A percentile compares a stretch with the other conserved stretches of the same genome.
phyloP scores from a whole-genome alignment of 2,113 vertebrate genomes.

The Lipophrys pholis region DNA sequence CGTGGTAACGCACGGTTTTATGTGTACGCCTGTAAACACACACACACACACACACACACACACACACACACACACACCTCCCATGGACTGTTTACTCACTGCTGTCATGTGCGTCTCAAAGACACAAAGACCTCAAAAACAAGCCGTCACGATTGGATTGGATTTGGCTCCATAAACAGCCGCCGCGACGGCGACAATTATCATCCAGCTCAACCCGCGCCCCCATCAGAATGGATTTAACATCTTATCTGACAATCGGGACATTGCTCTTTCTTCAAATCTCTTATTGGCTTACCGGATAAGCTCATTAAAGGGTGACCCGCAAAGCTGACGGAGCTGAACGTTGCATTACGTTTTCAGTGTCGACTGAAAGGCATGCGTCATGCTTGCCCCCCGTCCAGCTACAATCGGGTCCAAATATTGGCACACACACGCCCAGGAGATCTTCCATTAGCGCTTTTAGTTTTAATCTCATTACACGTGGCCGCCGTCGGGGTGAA shows the following conservation, averaged over 20 bases:
- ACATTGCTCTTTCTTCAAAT: constrained; percentile 66
- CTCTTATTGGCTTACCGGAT: constrained; percentile 74
- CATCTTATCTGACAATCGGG: constrained; percentile 77
- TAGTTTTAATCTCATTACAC: constrained; percentile 52
- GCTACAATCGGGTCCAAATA: constrained; percentile 48
- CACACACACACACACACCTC: no score
- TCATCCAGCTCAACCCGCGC: constrained; percentile 32
- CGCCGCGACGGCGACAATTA: constrained; percentile 67
- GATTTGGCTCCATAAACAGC: constrained; percentile 53
- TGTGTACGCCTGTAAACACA: no score
- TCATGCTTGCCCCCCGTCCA: constrained; percentile 7
- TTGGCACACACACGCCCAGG: constrained; percentile 17
- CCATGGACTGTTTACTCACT: constrained; percentile 7
- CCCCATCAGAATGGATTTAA: constrained; percentile 57
- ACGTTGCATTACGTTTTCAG: constrained; percentile 66
- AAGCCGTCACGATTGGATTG: constrained; percentile 59
- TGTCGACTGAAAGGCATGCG: constrained; percentile 53
- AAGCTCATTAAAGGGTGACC: constrained; percentile 75
- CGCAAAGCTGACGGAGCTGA: constrained; percentile 58
- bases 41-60: no score
- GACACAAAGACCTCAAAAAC: constrained; percentile 41
- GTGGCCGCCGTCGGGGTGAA: constrained; percentile 30
- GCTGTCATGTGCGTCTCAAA: constrained; percentile 22
- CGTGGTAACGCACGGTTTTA: not conserved
- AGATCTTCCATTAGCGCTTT: constrained; percentile 36